Evolutionary conservation across 2,113 vertebrate species (phyloP), one percentile per base, ranked within the genome.

Genomic region (Haplochromis vanheusdeni): DNA sequence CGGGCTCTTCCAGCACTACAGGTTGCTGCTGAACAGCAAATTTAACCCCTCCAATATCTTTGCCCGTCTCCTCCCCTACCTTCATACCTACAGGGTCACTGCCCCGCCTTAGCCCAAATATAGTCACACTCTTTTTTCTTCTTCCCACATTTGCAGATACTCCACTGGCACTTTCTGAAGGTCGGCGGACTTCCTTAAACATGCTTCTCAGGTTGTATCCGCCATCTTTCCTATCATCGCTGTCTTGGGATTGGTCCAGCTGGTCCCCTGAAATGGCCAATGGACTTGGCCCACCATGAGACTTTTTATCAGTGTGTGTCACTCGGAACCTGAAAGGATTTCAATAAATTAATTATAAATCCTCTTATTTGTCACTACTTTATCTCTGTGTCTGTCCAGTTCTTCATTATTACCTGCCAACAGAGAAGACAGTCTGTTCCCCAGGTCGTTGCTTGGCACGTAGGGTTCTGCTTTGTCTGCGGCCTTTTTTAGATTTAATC

Each of bases 401-500:
- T 26, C 6, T 79, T 51, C 3, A 9, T 33, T 45, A 9, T 87
- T 95, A 98, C 98, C 98, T 98, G 96, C 98, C 98, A 87, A 99
- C 98, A 88, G 98, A 98, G 94, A 99, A 97, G 56, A 99, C 98
- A 0, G 98, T 99, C 94, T 97, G 97, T 86, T 99, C 98, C 75
- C 97, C 96, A 0, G 97, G 97, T 1, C 97, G 95, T 11, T 96
- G 95, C 83, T 97, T 97, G 90, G 93, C 85, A 19, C 95, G 97
- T 21, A 96, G 92, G 3, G 97, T 97, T 81, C 97, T 96, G 83
- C 97, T 97, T 77, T 97, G 95, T 0, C 97, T 94, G 14, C 95
- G 97, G 16, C 96, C 96, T 95, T 97, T 99, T 92, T 94, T 98
- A n/a, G 92, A 84, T 21, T 75, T 93, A 49, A 86, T 87, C 87